Evolutionary conservation across 2,797 vertebrate genomes (phyloP), one percentile per base, ranked within the genome.

Genomic region (Takifugu rubripes): DNA sequence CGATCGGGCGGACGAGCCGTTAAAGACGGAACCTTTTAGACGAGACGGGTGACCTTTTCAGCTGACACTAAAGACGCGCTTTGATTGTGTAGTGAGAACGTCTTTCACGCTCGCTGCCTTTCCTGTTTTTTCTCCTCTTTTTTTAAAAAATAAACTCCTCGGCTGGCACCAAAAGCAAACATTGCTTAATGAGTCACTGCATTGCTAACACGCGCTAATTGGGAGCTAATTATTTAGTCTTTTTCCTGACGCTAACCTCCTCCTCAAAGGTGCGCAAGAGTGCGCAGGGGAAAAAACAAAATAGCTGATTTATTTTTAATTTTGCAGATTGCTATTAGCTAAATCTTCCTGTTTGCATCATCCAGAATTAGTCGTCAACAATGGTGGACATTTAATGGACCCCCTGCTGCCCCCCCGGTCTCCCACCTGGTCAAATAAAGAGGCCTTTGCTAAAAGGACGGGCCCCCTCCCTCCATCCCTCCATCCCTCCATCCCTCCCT

Each of bases 311-410:
- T 14, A 40, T 10, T 10, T 40, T 3, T 40, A 1, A 11, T 14
- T 40, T 40, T 14, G 12, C 12, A 12, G 36, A 11, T 3, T 14
- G 36, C 31, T 9, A 10, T 33, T 7, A 10, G 31, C 36, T 40
- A 3, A 14, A 40, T 3, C 36, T 12, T 40, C 36, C 12, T 12
- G 12, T 14, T 14, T 4, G 36, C 12, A 4, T 2, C 36, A 40
- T 14, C 36, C 12, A 4, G 36, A 40, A 11, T 33, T 43, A 6
- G 29, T 8, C 9, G 3, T 1, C 31, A 33, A 33, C 8, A 5
- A 1, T 4, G 68, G 65, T 75, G 56, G 80, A 75, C 63, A 82
- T 80, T 79, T 84, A 87, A 86, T 87, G 86, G 74, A 78, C 67
- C 72, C 66, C 84, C 80, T 56, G 70, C 82, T 56, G 60, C 24